Evolutionary conservation across 2,888 invertebrate species (phyloP).

Genomic region (Eupithecia dodoneata): DNA sequence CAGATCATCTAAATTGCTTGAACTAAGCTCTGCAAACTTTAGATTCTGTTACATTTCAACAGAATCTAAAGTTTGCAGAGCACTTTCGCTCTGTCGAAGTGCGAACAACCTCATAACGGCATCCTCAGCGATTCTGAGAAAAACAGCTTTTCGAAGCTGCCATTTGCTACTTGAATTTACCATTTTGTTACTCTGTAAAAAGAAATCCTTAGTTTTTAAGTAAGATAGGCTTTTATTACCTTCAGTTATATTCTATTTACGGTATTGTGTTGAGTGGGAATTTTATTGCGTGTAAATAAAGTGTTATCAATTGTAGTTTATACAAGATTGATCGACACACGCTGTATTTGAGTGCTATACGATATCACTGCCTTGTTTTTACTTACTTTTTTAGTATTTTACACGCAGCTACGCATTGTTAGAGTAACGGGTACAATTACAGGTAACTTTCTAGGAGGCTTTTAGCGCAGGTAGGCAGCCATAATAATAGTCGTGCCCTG

Average conservation of each 20-base stretch:
- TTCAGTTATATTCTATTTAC: neutral
- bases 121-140: conserved; percentile 43
- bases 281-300: conserved; percentile 3
- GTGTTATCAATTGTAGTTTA: neutral
- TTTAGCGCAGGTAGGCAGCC: conserved; percentile 40
- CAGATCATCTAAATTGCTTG: conserved; percentile 30
- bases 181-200: neutral
- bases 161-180: conserved; percentile 4
- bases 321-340: conserved; percentile 16
- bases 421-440: conserved; percentile 30
- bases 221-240: neutral
- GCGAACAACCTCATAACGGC: conserved; percentile 45
- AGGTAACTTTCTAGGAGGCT: conserved; percentile 41
- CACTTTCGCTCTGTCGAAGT: conserved; percentile 44
- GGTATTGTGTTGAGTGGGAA: neutral
- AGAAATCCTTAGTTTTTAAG: neutral
- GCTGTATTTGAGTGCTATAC: conserved; percentile 12
- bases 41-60: too few relatives aligned
- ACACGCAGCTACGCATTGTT: conserved; percentile 36
- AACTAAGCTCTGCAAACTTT: too few relatives aligned
- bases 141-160: conserved; percentile 21
- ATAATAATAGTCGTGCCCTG: conserved; percentile 48
- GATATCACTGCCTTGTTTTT: conserved; percentile 21
- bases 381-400: conserved; percentile 20
- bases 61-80: conserved; percentile 36